Evolutionary conservation across 2,888 invertebrate species (phyloP), one percentile per base, ranked within the genome.

Genomic region (Cheilosia soror): DNA sequence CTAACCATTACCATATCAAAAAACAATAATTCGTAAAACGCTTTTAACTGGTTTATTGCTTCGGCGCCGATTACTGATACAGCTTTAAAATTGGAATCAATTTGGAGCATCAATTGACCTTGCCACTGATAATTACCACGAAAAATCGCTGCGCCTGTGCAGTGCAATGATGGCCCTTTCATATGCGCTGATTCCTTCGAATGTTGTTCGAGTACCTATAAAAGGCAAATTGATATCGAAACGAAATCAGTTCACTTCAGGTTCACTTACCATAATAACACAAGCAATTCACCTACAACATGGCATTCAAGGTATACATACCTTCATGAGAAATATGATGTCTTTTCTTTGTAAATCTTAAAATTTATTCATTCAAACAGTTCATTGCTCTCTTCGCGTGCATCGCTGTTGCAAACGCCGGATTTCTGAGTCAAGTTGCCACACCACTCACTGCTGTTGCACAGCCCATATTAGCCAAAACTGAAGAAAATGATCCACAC

Each of bases 401-500:
- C 88, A 83, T 91, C 37, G 90, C 90, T 58, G 90, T 89, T 78
- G 89, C 89, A 81, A 89, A 89, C 84, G 91, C 91, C 75, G 90
- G 90, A 58, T 15, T 91, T n/a, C 88, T 91, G 31, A 13, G 27
- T 5, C 51, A 51, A 13, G 51, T 51, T 25, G 51, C 27, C 13
- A 51, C 51, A 13, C 51, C 51, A 51, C 27, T 51, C 13, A 89
- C 89, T 42, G 88, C 90, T 68, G 88, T 89, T 15, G 87, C 87
- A 9, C 87, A 88, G 53, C 88, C 89, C 69, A 88, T 90, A 15
- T 60, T 81, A 3, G 79, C 69, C 27, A 77, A 69, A 6, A 68
- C 63, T 11, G 91, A 92, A 81, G 91, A 92, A 80, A 91, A 91
- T 88, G 92, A 92, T 80, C 91, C 92, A 53, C 90, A 92, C 88